Base-by-base conservation (phyloP, 2,888 invertebrate species). In the Zaprionus bogoriensis region DNA sequence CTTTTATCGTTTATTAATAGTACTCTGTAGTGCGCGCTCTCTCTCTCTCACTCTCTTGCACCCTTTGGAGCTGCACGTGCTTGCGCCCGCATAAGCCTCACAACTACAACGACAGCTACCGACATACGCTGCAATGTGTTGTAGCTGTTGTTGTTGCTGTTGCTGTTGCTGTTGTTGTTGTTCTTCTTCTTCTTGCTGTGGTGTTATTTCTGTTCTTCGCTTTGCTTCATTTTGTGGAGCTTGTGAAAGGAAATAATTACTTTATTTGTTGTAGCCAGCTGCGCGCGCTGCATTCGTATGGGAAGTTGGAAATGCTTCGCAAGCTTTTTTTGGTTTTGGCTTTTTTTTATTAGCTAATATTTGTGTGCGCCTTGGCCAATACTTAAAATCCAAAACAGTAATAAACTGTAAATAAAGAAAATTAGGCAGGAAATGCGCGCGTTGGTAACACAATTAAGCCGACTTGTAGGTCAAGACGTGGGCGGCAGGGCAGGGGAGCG, bases 181-280 rank as follows among this genome's bases (percentile, higher is more conserved):
- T 32, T 38, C 41, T 73, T 60, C 28, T 50, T 38, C 41, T 73
- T 60, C 28, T 50, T 61, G 25, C 23, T 39, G 47, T 57, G 62
- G 57, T 66, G 74, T 70, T 79, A 76, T 87, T 83, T 83, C 67
- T 67, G 72, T 67, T 77, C 59, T 66, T 59, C 61, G 51, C 41
- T 53, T 74, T 68, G 59, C 44, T 27, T 81, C 55, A 62, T 57
- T 73, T 75, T 68, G 63, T 67, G 68, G 42, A 68, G 68, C 64
- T 69, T 81, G 80, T 78, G 72, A 85, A 77, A 69, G 78, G 72
- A 86, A 86, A 80, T 83, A 83, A 83, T 80, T 83, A 71, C 84
- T 74, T 69, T 77, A 75, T 83, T 78, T 78, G 65, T 68, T 67
- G 65, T 36, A 63, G 66, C 74, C 59, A 67, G 64, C 64, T 74